Conservation (phyloP, 1,140 invertebrate genomes). For the Dreissena rostriformis region DNA sequence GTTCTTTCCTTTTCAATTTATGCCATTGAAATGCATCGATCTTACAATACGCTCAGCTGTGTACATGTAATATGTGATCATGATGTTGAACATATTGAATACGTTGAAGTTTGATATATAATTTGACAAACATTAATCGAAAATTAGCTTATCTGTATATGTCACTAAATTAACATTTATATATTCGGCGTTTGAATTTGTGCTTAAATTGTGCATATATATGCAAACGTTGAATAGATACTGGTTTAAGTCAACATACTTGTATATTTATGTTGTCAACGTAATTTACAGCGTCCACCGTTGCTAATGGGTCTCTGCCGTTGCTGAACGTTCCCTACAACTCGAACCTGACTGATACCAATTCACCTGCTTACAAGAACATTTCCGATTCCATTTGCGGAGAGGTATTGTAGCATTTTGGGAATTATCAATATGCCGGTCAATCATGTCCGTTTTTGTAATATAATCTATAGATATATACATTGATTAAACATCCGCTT, state of each 20-base stretch:
- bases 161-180: background rate
- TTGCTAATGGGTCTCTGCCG: constrained; percentile 40
- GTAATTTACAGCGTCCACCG: constrained; percentile 5
- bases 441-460: too few species aligned
- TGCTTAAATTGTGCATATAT: background rate
- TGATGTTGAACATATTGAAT: too few species aligned
- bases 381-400: background rate
- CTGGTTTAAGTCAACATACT: background rate
- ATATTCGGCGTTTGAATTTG: background rate
- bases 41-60: too few species aligned
- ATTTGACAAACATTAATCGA: background rate
- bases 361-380: constrained; percentile 13
- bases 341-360: background rate
- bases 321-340: constrained; percentile 29
- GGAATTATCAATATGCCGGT: too few species aligned
- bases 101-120: background rate
- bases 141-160: background rate
- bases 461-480: too few species aligned
- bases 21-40: too few species aligned
- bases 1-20: too few species aligned
- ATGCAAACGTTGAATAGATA: background rate
- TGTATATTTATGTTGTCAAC: background rate
- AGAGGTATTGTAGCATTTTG: background rate
- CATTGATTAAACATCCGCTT: too few species aligned
- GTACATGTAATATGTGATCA: too few species aligned